These are phyloP conservation scores for Cavia porcellus DNA, from an alignment of 2,113 vertebrate genomes.

Conservation along the genomic window DNA sequence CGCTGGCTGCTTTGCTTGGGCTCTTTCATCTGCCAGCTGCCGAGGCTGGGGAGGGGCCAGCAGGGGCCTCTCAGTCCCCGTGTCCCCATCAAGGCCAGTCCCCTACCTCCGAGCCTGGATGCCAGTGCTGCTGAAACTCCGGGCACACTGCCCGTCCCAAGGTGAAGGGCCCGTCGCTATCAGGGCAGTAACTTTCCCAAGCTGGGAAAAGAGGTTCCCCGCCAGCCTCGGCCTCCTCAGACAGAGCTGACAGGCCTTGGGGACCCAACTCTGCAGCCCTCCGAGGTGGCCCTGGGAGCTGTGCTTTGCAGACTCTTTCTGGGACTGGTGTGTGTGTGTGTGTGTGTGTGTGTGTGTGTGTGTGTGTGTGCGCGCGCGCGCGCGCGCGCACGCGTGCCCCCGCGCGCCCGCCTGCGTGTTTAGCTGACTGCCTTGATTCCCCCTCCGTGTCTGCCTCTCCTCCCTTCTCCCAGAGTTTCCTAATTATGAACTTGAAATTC, in stretches of 20 bases:
- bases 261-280: neutral
- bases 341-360: neutral
- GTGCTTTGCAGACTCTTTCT: neutral
- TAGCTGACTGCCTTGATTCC: neutral
- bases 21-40: slow-evolving; percentile 83
- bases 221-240: neutral
- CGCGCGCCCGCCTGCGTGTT: neutral
- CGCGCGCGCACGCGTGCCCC: no score
- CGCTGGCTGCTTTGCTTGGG: slow-evolving; percentile 79
- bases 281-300: neutral
- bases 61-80: slow-evolving; percentile 2
- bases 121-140: neutral
- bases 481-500: slow-evolving; percentile 85
- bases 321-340: neutral
- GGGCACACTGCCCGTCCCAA: neutral
- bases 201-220: slow-evolving; percentile 25
- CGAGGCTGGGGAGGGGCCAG: slow-evolving; percentile 76
- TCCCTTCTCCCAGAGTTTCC: slow-evolving; percentile 70
- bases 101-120: neutral
- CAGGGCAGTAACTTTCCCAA: neutral
- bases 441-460: neutral
- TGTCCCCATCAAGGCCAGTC: neutral
- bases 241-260: neutral
- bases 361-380: no score
- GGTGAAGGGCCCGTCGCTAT: neutral